A percentile compares a stretch with the other conserved stretches of the same genome.
Evolutionary conservation across 2,888 invertebrate species (phyloP).

Genomic region (Tolmerus cingulatus): DNA sequence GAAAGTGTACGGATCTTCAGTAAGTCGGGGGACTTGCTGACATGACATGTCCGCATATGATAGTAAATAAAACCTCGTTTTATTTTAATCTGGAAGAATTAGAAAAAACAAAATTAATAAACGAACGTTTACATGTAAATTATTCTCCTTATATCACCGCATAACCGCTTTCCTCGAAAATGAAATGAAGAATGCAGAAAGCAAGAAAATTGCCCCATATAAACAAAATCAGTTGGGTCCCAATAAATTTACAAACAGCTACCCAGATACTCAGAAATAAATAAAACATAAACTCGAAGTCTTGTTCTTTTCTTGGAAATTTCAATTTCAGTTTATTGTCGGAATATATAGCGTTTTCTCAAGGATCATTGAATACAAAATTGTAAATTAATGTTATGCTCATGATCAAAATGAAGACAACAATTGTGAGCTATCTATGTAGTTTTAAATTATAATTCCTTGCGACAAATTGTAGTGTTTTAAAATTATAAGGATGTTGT

Average conservation of each 20-base stretch:
- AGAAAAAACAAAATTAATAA: neutral
- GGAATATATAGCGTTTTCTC: neutral
- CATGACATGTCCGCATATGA: conserved; percentile 44
- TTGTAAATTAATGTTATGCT: neutral
- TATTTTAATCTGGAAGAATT: conserved; percentile 8
- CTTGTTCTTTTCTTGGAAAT: neutral
- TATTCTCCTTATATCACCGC: neutral
- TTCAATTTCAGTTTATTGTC: neutral
- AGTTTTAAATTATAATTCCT: neutral
- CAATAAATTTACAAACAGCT: neutral
- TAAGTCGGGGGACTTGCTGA: conserved; percentile 49
- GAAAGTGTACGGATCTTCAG: conserved; percentile 64
- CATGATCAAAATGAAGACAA: neutral
- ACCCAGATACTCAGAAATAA: neutral
- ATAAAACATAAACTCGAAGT: neutral
- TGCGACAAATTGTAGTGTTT: neutral
- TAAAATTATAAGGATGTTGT: no score
- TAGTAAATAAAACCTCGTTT: conserved; percentile 19
- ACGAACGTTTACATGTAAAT: neutral
- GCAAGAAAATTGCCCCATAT: neutral
- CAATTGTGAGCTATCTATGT: neutral
- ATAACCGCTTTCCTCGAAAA: neutral
- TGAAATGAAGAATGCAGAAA: neutral
- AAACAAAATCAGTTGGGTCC: neutral
- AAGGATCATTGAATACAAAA: neutral